Conservation (phyloP, 2,888 invertebrate species). For the Lasioglossum morio region DNA sequence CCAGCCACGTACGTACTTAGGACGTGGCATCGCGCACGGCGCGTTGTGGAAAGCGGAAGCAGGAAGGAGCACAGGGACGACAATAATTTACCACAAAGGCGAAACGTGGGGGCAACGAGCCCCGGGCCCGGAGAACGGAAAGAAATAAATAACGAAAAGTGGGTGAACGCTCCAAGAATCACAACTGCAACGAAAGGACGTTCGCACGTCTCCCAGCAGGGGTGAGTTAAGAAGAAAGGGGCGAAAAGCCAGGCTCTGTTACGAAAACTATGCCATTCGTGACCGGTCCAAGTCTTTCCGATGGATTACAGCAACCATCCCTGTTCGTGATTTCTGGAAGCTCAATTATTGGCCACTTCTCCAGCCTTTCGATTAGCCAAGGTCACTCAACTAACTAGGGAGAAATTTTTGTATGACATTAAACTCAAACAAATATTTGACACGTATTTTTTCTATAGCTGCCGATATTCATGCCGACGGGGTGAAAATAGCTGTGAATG, state of each 20-base stretch:
- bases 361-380: too few relatives aligned
- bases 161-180: slow-evolving; percentile 63
- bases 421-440: too few relatives aligned
- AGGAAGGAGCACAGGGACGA: slow-evolving; percentile 46
- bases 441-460: too few relatives aligned
- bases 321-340: background rate
- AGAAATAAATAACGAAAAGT: slow-evolving; percentile 66
- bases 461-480: too few relatives aligned
- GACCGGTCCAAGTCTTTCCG: background rate
- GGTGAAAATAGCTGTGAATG: too few relatives aligned
- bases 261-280: background rate
- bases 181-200: slow-evolving; percentile 50
- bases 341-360: background rate
- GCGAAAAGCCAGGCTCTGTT: slow-evolving; percentile 2
- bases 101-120: slow-evolving; percentile 48
- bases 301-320: background rate
- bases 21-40: slow-evolving; percentile 27
- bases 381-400: background rate
- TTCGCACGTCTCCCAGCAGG: slow-evolving; percentile 45
- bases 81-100: slow-evolving; percentile 68
- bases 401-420: too few relatives aligned
- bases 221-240: slow-evolving; percentile 20
- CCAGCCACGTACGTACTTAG: slow-evolving; percentile 34
- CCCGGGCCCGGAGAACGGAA: slow-evolving; percentile 50
- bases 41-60: slow-evolving; percentile 41